Percentiles rank a stretch among this genome's conserved stretches.
Conservation (phyloP, 2,888 invertebrate species). For the Aleiodes leptofemur region DNA sequence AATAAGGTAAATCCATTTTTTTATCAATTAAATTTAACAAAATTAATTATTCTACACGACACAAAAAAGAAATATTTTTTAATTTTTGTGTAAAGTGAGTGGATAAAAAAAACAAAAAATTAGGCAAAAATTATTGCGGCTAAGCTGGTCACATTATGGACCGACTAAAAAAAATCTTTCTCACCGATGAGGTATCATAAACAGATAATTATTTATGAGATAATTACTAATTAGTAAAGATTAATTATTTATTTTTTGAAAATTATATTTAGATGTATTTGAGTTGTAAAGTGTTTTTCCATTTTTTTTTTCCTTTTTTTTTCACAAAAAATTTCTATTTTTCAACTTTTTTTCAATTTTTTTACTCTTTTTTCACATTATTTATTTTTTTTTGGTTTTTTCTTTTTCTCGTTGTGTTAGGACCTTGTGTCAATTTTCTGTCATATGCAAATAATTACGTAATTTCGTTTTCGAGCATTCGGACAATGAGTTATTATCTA, state of each 20-base stretch:
- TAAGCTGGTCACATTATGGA: constrained; percentile 34
- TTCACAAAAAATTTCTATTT: neutral
- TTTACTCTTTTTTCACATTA: neutral
- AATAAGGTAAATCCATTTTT: constrained; percentile 75
- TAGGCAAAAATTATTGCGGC: constrained; percentile 8
- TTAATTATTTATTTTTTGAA: neutral
- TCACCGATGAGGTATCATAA: constrained; percentile 27
- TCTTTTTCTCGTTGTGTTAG: neutral
- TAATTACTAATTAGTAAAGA: constrained; percentile 8
- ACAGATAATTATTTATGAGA: constrained; percentile 1
- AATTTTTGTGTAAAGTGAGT: constrained; percentile 1
- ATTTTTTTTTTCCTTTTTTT: neutral
- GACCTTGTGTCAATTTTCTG: constrained; percentile 52
- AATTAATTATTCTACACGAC: neutral
- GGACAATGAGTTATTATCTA: constrained; percentile 30
- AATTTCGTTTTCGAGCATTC: constrained; percentile 35
- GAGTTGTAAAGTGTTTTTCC: neutral
- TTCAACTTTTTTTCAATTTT: neutral
- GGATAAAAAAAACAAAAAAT: neutral
- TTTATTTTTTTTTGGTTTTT: neutral
- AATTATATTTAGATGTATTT: constrained; percentile 3
- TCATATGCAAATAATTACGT: constrained; percentile 52
- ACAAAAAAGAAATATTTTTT: constrained; percentile 11
- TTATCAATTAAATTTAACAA: neutral
- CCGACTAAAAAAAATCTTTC: constrained; percentile 33